Evolutionary conservation across 2,113 vertebrate species (phyloP), one percentile per base, ranked within the genome.

Genomic region (Mus musculus): DNA sequence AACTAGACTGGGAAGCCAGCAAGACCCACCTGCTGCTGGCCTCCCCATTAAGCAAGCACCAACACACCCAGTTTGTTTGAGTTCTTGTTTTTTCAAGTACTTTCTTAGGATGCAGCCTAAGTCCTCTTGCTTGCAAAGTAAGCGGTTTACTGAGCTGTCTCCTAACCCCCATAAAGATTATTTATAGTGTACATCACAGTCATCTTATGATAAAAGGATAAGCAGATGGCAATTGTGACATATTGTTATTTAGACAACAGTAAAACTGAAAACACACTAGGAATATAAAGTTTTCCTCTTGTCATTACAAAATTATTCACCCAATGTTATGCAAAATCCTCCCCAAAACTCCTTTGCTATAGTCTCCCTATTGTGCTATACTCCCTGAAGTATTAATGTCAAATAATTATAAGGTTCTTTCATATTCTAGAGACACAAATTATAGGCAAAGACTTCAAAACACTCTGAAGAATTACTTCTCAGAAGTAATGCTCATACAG

Each of bases 351-450:
- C 4, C 61, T 95, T 94, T 90, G 67, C 72, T 92, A 88, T 17
- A 93, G 93, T 82, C 61, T 94, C 61, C 54, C 94, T 93, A 94
- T 94, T 96, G 75, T 96, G n/a, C 78, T 49, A 49, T 49, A 49
- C 65, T 96, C 81, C 49, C 73, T 96, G 76, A 97, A 95, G 92
- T 96, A 92, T 95, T 94, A 96, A 85, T 97, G 91, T 95, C 96
- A 97, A 97, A 92, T 97, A 96, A 98, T 96, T 96, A 93, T 65
- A 96, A 94, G 81, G 88, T 90, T 95, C 91, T 97, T 84, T 96
- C 77, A 7, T 93, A 75, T 63, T 97, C 87, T 93, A 89, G 81
- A 61, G 93, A 92, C 69, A 95, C 90, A 97, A 95, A 97, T 97
- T 96, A 94, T 75, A 97, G 91, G 91, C 88, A 97, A 92, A 96